Evolutionary conservation across 2,888 invertebrate species (phyloP).

Genomic region (Ormyrus thymus): DNA sequence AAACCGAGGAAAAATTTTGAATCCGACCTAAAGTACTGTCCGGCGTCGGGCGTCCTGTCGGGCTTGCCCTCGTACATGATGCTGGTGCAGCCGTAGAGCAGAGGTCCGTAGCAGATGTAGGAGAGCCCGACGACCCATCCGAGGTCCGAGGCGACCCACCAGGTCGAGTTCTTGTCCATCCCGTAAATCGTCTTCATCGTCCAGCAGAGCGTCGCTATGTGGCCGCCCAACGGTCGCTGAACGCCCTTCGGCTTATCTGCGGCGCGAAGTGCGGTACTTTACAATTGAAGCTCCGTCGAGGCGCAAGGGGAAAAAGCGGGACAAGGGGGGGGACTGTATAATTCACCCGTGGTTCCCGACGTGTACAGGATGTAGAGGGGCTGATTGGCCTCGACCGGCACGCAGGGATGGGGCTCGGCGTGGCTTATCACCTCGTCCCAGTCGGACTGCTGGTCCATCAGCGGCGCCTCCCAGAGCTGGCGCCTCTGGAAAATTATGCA

Average conservation of each 20-base stretch:
- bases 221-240: slow-evolving; percentile 90
- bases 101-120: slow-evolving; percentile 94
- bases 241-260: slow-evolving; percentile 85
- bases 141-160: slow-evolving; percentile 94
- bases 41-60: slow-evolving; percentile 94
- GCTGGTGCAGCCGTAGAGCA: slow-evolving; percentile 87
- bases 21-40: slow-evolving; percentile 89
- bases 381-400: slow-evolving; percentile 91
- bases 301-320: not conserved
- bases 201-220: slow-evolving; percentile 90
- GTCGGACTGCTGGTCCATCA: slow-evolving; percentile 82
- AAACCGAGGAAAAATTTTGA: too few species aligned
- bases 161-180: slow-evolving; percentile 84
- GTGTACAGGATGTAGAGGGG: slow-evolving; percentile 95
- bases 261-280: too few species aligned
- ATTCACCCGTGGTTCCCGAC: slow-evolving; percentile 87
- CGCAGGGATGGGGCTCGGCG: slow-evolving; percentile 85
- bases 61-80: slow-evolving; percentile 95
- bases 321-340: slow-evolving; percentile 1
- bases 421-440: slow-evolving; percentile 85
- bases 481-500: slow-evolving; percentile 90
- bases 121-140: slow-evolving; percentile 97
- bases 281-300: not conserved
- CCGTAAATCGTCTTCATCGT: slow-evolving; percentile 90
- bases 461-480: slow-evolving; percentile 80